Conservation (phyloP, 2,113 vertebrate species). For the Sapayoa aenigma region DNA sequence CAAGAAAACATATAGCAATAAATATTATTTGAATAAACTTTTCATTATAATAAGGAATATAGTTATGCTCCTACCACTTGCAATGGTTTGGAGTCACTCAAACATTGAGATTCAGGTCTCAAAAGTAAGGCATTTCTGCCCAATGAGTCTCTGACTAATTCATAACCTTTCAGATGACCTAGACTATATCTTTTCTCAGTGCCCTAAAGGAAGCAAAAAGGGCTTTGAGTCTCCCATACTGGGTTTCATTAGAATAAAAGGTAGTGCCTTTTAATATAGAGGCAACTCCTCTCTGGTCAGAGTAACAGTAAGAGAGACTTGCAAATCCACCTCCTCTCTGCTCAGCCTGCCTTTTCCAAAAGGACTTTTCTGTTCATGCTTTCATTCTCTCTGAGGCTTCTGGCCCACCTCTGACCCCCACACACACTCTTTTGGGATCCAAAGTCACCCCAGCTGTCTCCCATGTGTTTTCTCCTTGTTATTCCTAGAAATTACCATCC, state of each 20-base stretch:
- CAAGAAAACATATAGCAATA: neutral
- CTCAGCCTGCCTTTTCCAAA: neutral
- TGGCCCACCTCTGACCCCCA: rapidly evolving
- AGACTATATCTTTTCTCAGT: neutral
- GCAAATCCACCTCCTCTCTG: neutral
- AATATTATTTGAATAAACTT: neutral
- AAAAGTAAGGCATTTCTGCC: neutral
- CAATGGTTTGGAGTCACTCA: neutral
- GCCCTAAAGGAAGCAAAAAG: neutral
- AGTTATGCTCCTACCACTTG: neutral
- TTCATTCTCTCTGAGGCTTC: neutral
- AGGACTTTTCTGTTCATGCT: neutral
- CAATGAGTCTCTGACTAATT: neutral
- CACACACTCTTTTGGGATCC: neutral
- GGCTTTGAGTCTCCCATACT: neutral
- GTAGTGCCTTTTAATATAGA: neutral
- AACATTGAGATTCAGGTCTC: neutral
- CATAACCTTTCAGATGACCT: neutral
- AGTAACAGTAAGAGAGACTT: neutral
- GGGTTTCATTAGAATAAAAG: neutral
- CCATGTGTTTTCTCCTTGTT: neutral
- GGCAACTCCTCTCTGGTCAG: neutral
- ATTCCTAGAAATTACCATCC: neutral
- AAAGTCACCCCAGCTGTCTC: neutral
- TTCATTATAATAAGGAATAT: neutral